Conservation (phyloP, 53 echinoderm and acorn worm genomes). For the Paracentrotus lividus region DNA sequence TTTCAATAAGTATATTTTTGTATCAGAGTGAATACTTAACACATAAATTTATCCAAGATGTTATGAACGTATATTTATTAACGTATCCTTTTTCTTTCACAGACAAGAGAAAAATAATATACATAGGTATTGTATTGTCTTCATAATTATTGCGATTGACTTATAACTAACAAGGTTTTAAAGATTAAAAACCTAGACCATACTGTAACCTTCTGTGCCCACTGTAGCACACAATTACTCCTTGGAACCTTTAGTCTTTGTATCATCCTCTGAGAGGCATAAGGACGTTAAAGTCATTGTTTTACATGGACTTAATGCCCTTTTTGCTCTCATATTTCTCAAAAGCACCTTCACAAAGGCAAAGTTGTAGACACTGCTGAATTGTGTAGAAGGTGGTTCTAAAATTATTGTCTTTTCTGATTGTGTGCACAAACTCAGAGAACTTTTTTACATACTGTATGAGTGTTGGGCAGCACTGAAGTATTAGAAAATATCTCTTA, state of each 20-base stretch:
- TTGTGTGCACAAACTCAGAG: too few species aligned
- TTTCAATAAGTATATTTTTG: too few species aligned
- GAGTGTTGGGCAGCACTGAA: too few species aligned
- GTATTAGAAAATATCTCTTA: too few species aligned
- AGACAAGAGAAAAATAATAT: conserved; percentile 34
- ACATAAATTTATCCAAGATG: too few species aligned
- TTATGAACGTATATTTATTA: too few species aligned
- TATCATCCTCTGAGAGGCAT: background rate
- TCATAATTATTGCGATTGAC: background rate
- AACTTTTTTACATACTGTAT: too few species aligned
- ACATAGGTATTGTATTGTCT: conserved; percentile 23
- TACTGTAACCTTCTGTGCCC: background rate
- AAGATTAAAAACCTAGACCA: background rate
- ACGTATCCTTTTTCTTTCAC: background rate
- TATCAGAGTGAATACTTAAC: too few species aligned
- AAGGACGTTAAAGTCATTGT: too few species aligned
- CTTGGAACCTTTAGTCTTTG: background rate
- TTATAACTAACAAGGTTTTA: conserved; percentile 12
- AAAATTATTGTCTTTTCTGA: background rate
- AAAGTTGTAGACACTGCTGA: background rate
- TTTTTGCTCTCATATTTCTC: too few species aligned
- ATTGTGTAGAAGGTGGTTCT: background rate
- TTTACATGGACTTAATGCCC: too few species aligned
- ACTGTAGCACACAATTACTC: background rate
- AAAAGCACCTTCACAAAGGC: background rate